A percentile compares a stretch with the other conserved stretches of the same genome.
Conservation (phyloP, 2,888 invertebrate species). For the Tetheella fluctuosa region DNA sequence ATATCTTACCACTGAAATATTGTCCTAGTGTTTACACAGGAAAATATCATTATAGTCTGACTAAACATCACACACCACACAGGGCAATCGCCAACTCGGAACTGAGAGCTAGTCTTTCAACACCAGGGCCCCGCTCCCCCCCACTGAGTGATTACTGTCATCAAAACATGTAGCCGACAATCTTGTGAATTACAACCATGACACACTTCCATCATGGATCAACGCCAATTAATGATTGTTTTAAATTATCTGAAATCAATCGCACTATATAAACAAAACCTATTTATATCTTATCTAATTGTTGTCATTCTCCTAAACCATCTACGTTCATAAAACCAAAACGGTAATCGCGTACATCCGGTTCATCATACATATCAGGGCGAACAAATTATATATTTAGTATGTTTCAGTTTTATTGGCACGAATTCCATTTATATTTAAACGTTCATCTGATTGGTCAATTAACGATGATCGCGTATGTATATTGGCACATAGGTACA, state of each 20-base stretch:
- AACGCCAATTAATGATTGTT: conserved; percentile 55
- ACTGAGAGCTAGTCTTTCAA: conserved; percentile 58
- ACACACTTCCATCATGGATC: conserved; percentile 62
- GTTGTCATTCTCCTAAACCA: not conserved
- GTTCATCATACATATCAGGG: not conserved
- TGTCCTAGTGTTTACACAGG: conserved; percentile 32
- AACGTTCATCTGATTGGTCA: conserved; percentile 69
- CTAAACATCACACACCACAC: conserved; percentile 38
- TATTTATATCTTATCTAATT: not conserved
- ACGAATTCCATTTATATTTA: conserved; percentile 72
- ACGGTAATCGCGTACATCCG: not conserved
- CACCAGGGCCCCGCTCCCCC: conserved; percentile 48
- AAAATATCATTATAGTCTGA: conserved; percentile 37
- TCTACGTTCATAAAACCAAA: too few relatives aligned
- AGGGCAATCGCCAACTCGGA: conserved; percentile 57
- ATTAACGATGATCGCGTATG: conserved; percentile 56
- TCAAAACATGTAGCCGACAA: conserved; percentile 54
- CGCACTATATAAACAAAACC: conserved; percentile 19
- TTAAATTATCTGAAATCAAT: conserved; percentile 25
- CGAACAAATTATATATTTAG: conserved; percentile 29
- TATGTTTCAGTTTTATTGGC: conserved; percentile 65
- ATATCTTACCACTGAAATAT: not conserved
- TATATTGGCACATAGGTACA: conserved; percentile 68
- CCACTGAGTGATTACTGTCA: conserved; percentile 64
- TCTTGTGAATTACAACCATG: conserved; percentile 59